These are phyloP conservation scores for Diachasma alloeum DNA, from an alignment of 1,140 invertebrate species.

Conservation along the genomic window DNA sequence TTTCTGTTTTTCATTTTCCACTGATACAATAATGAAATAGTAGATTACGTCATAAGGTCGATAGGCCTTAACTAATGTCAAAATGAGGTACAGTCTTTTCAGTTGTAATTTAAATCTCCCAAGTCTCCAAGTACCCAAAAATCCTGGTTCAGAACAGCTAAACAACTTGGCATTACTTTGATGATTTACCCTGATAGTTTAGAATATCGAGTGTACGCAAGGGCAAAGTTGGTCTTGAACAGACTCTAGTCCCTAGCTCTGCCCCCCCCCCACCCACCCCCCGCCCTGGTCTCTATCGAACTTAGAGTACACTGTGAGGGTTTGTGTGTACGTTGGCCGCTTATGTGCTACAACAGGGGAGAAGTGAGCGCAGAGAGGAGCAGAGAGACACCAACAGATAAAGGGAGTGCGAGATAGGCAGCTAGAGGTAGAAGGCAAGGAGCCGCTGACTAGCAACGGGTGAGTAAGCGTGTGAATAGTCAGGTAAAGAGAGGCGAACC, in stretches of 20 bases:
- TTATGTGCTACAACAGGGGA: not conserved
- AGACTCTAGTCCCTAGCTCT: not conserved
- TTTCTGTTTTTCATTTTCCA: too few relatives aligned
- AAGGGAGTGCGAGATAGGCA: not conserved
- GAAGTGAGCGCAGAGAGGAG: constrained; percentile 23
- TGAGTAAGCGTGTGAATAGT: constrained; percentile 27
- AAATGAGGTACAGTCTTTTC: too few relatives aligned
- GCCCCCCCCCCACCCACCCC: too few relatives aligned
- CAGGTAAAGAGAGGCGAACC: constrained; percentile 10
- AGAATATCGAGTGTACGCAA: constrained; percentile 2
- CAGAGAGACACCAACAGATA: constrained; percentile 2
- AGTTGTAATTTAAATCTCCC: too few relatives aligned
- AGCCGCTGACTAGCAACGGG: constrained; percentile 1
- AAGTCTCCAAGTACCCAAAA: too few relatives aligned
- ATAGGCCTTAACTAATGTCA: too few relatives aligned
- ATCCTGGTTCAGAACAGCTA: too few relatives aligned
- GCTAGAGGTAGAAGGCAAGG: not conserved
- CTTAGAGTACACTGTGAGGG: not conserved
- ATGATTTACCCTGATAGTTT: constrained; percentile 1
- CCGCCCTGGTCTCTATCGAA: not conserved
- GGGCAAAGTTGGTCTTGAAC: constrained; percentile 1
- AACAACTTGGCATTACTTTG: not conserved
- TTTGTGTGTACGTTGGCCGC: not conserved
- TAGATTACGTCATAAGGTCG: too few relatives aligned
- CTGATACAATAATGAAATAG: too few relatives aligned